phyloP scores from a whole-genome alignment of 2,888 invertebrate species.

The Pollenia angustigena region DNA sequence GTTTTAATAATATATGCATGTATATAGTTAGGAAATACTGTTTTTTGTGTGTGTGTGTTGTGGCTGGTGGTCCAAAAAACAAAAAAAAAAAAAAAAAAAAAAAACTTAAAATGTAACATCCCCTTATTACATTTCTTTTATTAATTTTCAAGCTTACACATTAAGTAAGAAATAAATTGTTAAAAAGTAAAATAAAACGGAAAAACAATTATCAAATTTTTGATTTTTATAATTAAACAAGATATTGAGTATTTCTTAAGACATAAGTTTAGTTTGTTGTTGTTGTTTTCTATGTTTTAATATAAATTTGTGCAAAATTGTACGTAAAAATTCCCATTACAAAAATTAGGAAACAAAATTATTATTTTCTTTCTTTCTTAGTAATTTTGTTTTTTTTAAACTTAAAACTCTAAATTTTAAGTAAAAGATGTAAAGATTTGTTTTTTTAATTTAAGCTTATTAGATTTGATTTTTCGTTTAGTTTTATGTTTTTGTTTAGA shows the following conservation, averaged over 20 bases:
- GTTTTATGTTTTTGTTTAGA: conserved; percentile 15
- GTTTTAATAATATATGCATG: conserved; percentile 39
- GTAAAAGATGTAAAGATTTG: conserved; percentile 36
- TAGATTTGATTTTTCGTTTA: conserved; percentile 39
- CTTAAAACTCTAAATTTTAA: conserved; percentile 33
- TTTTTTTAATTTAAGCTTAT: conserved; percentile 50
- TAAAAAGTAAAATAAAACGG: conserved; percentile 36
- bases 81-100: conserved; percentile 50
- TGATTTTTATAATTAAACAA: conserved; percentile 65
- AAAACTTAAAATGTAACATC: conserved; percentile 56
- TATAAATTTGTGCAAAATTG: conserved; percentile 67
- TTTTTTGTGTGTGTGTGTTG: conserved; percentile 34
- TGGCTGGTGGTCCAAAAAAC: conserved; percentile 58
- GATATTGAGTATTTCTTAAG: conserved; percentile 68
- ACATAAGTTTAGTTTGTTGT: conserved; percentile 29
- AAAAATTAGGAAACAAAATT: conserved; percentile 29
- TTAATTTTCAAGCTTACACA: conserved; percentile 59
- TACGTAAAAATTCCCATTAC: conserved; percentile 54
- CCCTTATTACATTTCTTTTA: conserved; percentile 48
- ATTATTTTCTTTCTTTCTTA: conserved; percentile 26
- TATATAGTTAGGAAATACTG: conserved; percentile 65
- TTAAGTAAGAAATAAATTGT: conserved; percentile 57
- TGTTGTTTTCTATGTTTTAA: conserved; percentile 32
- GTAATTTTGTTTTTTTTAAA: too few species aligned
- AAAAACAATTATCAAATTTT: conserved; percentile 60